Evolutionary conservation across 2,797 vertebrate genomes (phyloP), one percentile per base, ranked within the genome.

Genomic region (Sphenopsis melanotis): DNA sequence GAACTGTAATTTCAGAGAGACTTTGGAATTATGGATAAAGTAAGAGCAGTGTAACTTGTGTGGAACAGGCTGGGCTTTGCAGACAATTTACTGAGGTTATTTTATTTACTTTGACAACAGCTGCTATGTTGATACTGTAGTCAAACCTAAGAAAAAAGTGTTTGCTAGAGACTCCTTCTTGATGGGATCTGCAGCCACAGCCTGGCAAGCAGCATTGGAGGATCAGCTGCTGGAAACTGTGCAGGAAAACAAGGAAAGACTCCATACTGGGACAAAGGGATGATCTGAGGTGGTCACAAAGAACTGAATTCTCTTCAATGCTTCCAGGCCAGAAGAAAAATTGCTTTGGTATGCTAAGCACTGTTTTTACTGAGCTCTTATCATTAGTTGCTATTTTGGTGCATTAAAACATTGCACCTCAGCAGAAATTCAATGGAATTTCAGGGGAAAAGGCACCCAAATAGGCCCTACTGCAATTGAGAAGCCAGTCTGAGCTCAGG

Each of bases 51-150:
- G 20, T 16, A 65, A 63, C 26, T 42, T 49, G 20, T 37, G 52
- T 27, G 29, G 32, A 84, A 76, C 14, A 56, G 24, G 27, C 15
- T 12, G 15, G 36, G 53, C 39, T 94, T 57, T 75, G 37, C 68
- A 89, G 64, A 74, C 14, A 46, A 57, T 75, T 80, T 56, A 71
- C 61, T 88, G 37, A 10, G 30, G 39, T 92, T 83, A 44, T 76
- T 77, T 92, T 77, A 47, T 72, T 79, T 70, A 75, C 34, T 83
- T 49, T 29, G 50, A 70, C 78, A 83, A 55, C 42, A 89, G 18
- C 23, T 63, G 56, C 42, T 60, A 5, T 57, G 46, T 29, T 77
- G 60, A 76, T 56, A 56, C 19, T 65, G 32, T 27, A 69, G 29
- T 37, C 50, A 80, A 83, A 80, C 15, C 24, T 42, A 85, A 82